phyloP scores from a whole-genome alignment of 2,888 invertebrate genomes.

The Hedya salicella region DNA sequence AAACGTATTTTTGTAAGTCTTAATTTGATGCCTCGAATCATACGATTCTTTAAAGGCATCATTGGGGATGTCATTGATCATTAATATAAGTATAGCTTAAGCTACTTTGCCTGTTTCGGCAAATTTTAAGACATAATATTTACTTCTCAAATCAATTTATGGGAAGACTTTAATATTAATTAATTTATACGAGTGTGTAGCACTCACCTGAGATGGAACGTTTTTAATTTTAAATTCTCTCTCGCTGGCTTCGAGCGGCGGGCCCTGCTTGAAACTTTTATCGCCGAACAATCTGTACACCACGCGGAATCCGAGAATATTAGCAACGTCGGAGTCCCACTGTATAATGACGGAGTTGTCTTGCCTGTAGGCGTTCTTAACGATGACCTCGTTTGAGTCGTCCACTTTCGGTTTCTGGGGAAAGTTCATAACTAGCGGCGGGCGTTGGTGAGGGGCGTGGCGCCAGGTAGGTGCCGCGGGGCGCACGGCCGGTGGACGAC shows the following conservation, averaged over 20 bases:
- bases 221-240: slow-evolving; percentile 97
- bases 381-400: slow-evolving; percentile 91
- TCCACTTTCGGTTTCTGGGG: slow-evolving; percentile 87
- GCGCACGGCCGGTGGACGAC: slow-evolving; percentile 65
- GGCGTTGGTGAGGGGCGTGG: slow-evolving; percentile 85
- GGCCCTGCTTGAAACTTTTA: slow-evolving; percentile 95
- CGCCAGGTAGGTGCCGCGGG: slow-evolving; percentile 79
- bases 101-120: no score
- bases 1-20: no score
- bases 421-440: slow-evolving; percentile 89
- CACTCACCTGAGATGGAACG: slow-evolving; percentile 92
- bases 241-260: slow-evolving; percentile 94
- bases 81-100: no score
- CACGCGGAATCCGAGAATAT: slow-evolving; percentile 95
- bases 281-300: slow-evolving; percentile 96
- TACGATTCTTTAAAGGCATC: no score
- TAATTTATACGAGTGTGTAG: not conserved
- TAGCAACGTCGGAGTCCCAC: slow-evolving; percentile 95
- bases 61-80: no score
- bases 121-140: no score
- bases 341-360: slow-evolving; percentile 95
- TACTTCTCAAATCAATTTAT: no score
- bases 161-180: no score
- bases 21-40: no score
- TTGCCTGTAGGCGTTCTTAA: slow-evolving; percentile 93